Evolutionary conservation across 2,797 vertebrate genomes (phyloP), one percentile per base, ranked within the genome.

Genomic region (Sebastes paucispinis): DNA sequence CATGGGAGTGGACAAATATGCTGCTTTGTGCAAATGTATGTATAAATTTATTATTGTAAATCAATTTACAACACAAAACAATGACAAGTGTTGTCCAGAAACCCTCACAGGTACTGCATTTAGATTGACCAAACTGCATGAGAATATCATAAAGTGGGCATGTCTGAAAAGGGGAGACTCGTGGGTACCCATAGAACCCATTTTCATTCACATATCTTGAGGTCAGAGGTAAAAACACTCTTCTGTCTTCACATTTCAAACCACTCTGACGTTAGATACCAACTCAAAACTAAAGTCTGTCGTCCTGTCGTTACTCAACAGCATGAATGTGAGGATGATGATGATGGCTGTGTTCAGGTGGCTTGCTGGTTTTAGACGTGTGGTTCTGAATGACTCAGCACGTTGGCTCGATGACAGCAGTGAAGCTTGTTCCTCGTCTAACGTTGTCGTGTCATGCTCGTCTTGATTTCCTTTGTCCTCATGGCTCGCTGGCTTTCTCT

Each of bases 381-480:
- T 43, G 39, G 39, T 43, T 14, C 8, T 73, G 5, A 65, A 29
- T 63, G 81, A 89, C 68, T 88, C 81, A 81, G 73, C 67, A 43
- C 8, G 1, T 34, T 77, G 70, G 20, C 65, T 20, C 59, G 34
- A 11, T 3, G 31, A 50, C 77, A 52, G 50, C 62, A 34, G 75
- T 20, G 71, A 68, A 20, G 59, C 78, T 70, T 80, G 84, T 68
- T 90, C 62, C 84, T 79, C 66, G 67, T 73, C 52, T 43, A 27
- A 71, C 83, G 25, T 36, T 34, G 70, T 74, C 82, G 71, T 81
- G 68, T 87, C 79, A 63, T 8, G 8, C 65, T 78, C 2, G 24
- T 76, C 81, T 79, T 31, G 64, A 77, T 82, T 82, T 14, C 65
- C 31, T 81, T 72, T 82, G 66, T 86, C 75, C 25, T 57, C 4